Percentiles rank a stretch among this genome's conserved stretches.
phyloP scores from a whole-genome alignment of 2,113 vertebrate species.

The Macquaria australasica region DNA sequence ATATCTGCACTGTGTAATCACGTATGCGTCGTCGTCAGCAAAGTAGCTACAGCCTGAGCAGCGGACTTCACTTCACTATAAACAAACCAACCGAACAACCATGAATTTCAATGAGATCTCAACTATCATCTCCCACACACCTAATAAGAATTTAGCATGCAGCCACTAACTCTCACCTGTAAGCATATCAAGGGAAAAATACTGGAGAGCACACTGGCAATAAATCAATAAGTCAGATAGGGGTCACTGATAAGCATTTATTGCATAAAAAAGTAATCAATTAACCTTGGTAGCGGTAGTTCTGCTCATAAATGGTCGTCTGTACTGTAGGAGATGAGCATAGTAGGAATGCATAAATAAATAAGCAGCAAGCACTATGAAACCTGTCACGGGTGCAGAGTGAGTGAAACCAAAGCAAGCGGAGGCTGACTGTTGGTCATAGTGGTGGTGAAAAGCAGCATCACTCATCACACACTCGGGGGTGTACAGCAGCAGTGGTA shows the following conservation, averaged over 20 bases:
- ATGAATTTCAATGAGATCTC: conserved; percentile 59
- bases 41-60: conserved; percentile 55
- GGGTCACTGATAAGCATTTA: conserved; percentile 45
- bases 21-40: conserved; percentile 59
- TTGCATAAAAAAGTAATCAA: conserved; percentile 40
- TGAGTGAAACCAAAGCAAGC: conserved; percentile 40
- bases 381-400: conserved; percentile 21
- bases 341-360: conserved; percentile 65
- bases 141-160: conserved; percentile 32
- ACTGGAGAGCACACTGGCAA: not conserved
- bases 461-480: conserved; percentile 23
- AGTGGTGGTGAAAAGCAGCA: conserved; percentile 37
- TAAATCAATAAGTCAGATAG: conserved; percentile 43
- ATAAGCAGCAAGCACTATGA: conserved; percentile 52
- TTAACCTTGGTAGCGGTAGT: conserved; percentile 5
- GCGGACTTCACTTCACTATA: conserved; percentile 48
- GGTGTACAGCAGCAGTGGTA: not conserved
- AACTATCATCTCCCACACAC: conserved; percentile 17
- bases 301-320: conserved; percentile 7
- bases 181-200: conserved; percentile 1
- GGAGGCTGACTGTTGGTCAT: conserved; percentile 30
- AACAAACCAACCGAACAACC: conserved; percentile 52
- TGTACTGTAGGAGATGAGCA: conserved; percentile 29
- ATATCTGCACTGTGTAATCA: conserved; percentile 58
- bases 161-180: conserved; percentile 12